Evolutionary conservation across 1,140 invertebrate genomes (phyloP), one percentile per base, ranked within the genome.

Genomic region (Druon quercuslanigerum): DNA sequence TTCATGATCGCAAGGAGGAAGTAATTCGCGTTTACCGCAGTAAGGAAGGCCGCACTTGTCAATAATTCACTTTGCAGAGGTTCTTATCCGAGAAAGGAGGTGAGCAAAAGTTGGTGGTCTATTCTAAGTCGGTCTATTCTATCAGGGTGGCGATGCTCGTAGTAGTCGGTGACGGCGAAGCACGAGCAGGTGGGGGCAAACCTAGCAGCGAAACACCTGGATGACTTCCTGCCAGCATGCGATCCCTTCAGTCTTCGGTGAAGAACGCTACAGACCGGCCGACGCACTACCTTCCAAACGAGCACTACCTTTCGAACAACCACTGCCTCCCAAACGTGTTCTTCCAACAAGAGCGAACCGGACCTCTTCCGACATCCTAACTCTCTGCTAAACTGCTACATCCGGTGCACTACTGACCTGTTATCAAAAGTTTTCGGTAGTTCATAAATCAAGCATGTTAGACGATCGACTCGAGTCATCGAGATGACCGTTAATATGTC

Each of bases 181-280:
- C 75, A 52, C 54, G 52, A 72, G 51, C 71, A 51, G 73, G 66
- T 72, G 76, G 73, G 79, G 79, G 79, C 52, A 79, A 40, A 71
- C 52, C 73, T 54, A 77, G 70, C 72, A 79, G 77, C 79, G 78
- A 79, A 84, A 89, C 87, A 89, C 86, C 86, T 89, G 88, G 87
- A 87, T 83, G 85, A 87, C 84, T 87, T 87, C 85, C 86, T 87
- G 84, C 82, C 84, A 79, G 70, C 75, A 76, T 76, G 84, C 82
- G 83, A 85, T 84, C 84, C 82, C 81, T 80, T 87, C 86, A 87
- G 87, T 88, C 85, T 85, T 87, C 81, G 84, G 79, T 79, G 78
- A 82, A 82, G 80, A 85, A 80, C 82, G 80, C 75, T 57, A 66
- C 80, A 73, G 70, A 70, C 57, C 81, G 84, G 78, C 73, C 71